phyloP scores from a whole-genome alignment of 92 coral and sea anemone genomes.

The Actinernus sp. region DNA sequence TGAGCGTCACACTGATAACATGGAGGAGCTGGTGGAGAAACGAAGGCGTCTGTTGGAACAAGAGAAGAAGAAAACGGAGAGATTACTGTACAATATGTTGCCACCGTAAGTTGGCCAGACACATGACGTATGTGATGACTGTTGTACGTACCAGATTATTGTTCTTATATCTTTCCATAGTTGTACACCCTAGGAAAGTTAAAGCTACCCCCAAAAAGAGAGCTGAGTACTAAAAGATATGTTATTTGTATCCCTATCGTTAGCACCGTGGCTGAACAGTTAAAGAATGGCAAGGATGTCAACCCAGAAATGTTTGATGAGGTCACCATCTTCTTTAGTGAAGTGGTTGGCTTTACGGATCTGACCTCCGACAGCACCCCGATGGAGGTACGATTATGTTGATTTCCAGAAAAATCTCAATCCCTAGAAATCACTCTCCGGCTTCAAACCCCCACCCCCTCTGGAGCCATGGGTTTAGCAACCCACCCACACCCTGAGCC shows the following conservation, averaged over 20 bases:
- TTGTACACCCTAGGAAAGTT: too few species aligned
- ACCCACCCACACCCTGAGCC: too few species aligned
- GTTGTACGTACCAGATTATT: not conserved
- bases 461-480: not conserved
- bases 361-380: slow-evolving; percentile 90
- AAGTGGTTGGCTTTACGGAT: slow-evolving; percentile 82
- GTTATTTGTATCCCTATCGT: too few species aligned
- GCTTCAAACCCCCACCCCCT: not conserved
- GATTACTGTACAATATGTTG: slow-evolving; percentile 74
- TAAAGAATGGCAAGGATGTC: slow-evolving; percentile 79
- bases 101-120: slow-evolving; percentile 64
- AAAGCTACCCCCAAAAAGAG: not conserved
- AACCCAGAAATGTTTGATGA: slow-evolving; percentile 82
- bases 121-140: too few species aligned
- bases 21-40: slow-evolving; percentile 83
- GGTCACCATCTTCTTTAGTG: slow-evolving; percentile 85
- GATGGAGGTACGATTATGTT: slow-evolving; percentile 92
- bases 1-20: slow-evolving; percentile 82
- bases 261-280: slow-evolving; percentile 85
- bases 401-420: too few species aligned
- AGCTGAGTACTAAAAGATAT: too few species aligned
- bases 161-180: not conserved
- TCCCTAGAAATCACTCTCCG: not conserved
- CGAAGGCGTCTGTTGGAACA: slow-evolving; percentile 72
- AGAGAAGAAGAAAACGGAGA: slow-evolving; percentile 86